Base-by-base conservation (phyloP, 1,140 invertebrate species). In the Heliconius melpomene region DNA sequence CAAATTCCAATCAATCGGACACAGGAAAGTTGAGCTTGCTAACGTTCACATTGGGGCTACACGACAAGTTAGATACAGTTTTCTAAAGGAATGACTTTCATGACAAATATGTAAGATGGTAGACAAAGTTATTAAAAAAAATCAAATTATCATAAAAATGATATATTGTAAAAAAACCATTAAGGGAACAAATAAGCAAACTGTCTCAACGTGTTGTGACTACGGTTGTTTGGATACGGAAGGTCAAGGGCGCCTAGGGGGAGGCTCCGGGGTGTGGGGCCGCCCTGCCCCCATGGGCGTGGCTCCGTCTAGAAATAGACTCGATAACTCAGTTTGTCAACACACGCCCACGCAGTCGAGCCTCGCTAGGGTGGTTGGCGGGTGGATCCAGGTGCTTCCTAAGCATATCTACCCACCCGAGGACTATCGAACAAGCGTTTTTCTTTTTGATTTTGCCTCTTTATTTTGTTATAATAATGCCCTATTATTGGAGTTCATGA, bases 201-300 rank as follows among this genome's bases (percentile, higher is more conserved):
- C 81, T 84, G 84, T 84, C 77, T 81, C 82, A 77, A 76, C 82
- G 88, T 92, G 92, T 94, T 94, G 91, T 94, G 92, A 89, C 90
- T 90, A 89, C 85, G 87, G 91, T 92, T 91, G 92, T 93, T 93
- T 92, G 90, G 92, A 89, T 89, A 91, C 91, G 87, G 86, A 91
- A 91, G 91, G 90, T 91, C 90, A 93, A 93, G 91, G 92, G 80
- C 88, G 87, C 82, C 78, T 83, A 87, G 86, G 81, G 79, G 79
- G 71, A 79, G 57, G 79, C 71, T 81, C 81, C 87, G 84, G 77
- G 71, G 46, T 79, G 79, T 77, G 76, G 78, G 81, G 78, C 40
- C 77, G 75, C 79, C 77, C 80, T 77, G 79, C 80, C 77, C 76
- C 75, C 79, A 86, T 85, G 85, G 89, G 90, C 89, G 88, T 87